A percentile compares a stretch with the other conserved stretches of the same genome.
Evolutionary conservation across 2,888 invertebrate species (phyloP).

Genomic region (Polylopha cassiicola): DNA sequence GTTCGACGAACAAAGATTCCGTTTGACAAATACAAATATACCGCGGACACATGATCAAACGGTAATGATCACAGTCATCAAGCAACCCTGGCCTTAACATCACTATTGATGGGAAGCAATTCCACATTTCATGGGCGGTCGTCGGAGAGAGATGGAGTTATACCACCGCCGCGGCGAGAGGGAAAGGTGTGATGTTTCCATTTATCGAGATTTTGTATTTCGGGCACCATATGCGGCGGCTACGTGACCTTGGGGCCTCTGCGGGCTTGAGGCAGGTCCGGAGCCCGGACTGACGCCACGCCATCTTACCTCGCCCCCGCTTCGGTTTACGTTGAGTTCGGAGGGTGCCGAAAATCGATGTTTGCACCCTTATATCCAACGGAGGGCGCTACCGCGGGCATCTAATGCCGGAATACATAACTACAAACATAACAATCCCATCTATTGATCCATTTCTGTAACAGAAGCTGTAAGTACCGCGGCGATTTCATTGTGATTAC

Average conservation of each 20-base stretch:
- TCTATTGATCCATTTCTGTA: constrained; percentile 24
- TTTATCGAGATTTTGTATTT: constrained; percentile 66
- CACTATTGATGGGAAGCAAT: constrained; percentile 50
- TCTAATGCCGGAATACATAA: constrained; percentile 29
- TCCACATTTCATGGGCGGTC: constrained; percentile 47
- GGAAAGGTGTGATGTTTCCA: constrained; percentile 40
- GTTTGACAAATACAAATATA: neutral
- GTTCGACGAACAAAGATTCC: no score
- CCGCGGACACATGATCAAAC: constrained; percentile 14
- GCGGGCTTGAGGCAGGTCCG: constrained; percentile 71
- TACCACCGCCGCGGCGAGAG: constrained; percentile 35
- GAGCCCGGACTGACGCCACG: constrained; percentile 43
- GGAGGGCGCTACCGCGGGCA: constrained; percentile 55
- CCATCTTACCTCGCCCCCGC: constrained; percentile 67
- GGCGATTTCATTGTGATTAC: no score
- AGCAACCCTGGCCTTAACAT: constrained; percentile 35
- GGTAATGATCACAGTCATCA: constrained; percentile 6
- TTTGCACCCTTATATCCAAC: constrained; percentile 53
- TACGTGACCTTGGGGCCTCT: constrained; percentile 61
- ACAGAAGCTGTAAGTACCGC: no score
- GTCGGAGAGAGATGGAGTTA: constrained; percentile 40
- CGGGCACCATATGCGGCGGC: constrained; percentile 56
- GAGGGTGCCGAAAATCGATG: constrained; percentile 75
- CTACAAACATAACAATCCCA: constrained; percentile 37
- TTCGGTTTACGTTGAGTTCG: constrained; percentile 38